Evolutionary conservation across 1,140 invertebrate species (phyloP).

Genomic region (Aradophagus sp.): DNA sequence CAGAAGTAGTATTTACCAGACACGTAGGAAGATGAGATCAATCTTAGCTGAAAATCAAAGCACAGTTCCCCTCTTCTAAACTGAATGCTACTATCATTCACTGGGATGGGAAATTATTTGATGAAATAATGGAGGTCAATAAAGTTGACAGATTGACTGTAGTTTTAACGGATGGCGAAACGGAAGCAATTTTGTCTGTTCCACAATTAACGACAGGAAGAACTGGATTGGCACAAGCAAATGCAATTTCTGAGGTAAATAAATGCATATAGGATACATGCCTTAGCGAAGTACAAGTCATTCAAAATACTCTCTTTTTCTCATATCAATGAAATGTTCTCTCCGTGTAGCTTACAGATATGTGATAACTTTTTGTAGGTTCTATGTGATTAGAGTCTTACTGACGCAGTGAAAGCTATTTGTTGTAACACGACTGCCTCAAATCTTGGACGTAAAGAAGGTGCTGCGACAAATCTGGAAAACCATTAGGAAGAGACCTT

Average conservation of each 20-base stretch:
- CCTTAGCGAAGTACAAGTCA: conserved; percentile 9
- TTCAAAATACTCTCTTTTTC: conserved; percentile 14
- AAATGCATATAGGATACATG: conserved; percentile 4
- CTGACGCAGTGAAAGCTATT: conserved; percentile 25
- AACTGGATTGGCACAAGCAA: conserved; percentile 24
- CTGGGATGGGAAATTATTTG: conserved; percentile 26
- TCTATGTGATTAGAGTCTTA: conserved; percentile 19
- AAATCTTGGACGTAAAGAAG: conserved; percentile 21
- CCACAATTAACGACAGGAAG: conserved; percentile 23
- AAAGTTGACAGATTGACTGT: conserved; percentile 30
- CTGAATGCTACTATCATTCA: conserved; percentile 21
- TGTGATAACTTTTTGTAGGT: conserved; percentile 12
- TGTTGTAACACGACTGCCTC: conserved; percentile 27
- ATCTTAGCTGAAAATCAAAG: conserved; percentile 21
- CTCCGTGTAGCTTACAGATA: conserved; percentile 6
- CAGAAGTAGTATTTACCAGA: conserved; percentile 12
- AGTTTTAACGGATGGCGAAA: conserved; percentile 30
- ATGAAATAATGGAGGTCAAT: conserved; percentile 13
- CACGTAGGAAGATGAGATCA: conserved; percentile 5
- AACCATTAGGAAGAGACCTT: conserved; percentile 6
- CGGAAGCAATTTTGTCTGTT: conserved; percentile 31
- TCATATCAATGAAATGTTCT: conserved; percentile 17
- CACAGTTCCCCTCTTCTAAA: conserved; percentile 14
- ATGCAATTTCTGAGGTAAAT: conserved; percentile 30
- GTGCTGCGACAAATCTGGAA: conserved; percentile 25